Percentiles rank a stretch among this genome's conserved stretches.
Evolutionary conservation across 2,888 invertebrate genomes (phyloP).

Genomic region (Aleiodes alternator): DNA sequence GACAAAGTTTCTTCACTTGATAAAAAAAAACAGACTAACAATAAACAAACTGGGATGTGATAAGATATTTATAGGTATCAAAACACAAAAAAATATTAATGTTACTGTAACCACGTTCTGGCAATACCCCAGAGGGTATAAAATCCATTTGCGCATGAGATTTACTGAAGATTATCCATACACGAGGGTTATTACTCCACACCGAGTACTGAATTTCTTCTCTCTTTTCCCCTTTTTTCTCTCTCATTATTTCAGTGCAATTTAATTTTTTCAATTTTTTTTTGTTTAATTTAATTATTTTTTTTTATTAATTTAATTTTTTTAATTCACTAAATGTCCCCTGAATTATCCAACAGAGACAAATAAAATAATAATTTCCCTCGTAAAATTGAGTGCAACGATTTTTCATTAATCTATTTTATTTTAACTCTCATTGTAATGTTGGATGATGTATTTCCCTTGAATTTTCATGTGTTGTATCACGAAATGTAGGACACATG

Average conservation of each 20-base stretch:
- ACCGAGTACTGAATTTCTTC: neutral
- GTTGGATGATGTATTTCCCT: too few species aligned
- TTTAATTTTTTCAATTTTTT: too few species aligned
- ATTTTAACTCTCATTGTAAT: too few species aligned
- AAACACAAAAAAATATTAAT: slow-evolving; percentile 18
- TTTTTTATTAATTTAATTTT: too few species aligned
- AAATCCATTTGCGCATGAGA: slow-evolving; percentile 38
- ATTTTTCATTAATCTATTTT: too few species aligned
- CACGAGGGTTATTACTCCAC: slow-evolving; percentile 14
- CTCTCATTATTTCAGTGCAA: too few species aligned
- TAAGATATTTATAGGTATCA: neutral
- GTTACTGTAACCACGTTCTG: slow-evolving; percentile 1
- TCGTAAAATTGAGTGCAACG: too few species aligned
- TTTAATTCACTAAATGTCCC: neutral
- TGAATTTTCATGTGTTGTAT: too few species aligned
- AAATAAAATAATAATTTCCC: too few species aligned
- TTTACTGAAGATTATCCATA: slow-evolving; percentile 32
- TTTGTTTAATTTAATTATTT: too few species aligned
- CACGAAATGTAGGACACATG: too few species aligned
- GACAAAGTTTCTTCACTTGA: too few species aligned
- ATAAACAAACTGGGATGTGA: neutral
- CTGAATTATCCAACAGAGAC: neutral
- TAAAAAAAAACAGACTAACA: neutral
- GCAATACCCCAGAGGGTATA: slow-evolving; percentile 8
- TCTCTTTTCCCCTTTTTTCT: neutral